Base-by-base conservation (phyloP, 2,888 invertebrate species). In the Eutolmus rufibarbis region DNA sequence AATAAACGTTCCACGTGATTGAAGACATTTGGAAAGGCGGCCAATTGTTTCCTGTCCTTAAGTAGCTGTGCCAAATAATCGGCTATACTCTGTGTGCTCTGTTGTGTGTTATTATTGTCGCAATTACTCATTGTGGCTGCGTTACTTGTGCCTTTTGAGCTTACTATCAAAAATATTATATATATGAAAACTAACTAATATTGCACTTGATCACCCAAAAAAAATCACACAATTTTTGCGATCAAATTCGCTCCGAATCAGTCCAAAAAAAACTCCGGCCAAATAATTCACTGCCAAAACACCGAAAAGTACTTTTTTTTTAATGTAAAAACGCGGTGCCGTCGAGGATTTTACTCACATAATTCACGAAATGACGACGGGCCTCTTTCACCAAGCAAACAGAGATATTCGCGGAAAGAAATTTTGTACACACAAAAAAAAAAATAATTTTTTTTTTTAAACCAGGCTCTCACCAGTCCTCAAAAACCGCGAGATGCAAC, bases 41-140 rank as follows among this genome's bases (percentile, higher is more conserved):
- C 98, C 93, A 99, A 95, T 95, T 99, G 99, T 95, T 99, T 99
- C 95, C 99, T 98, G 96, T 99, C 99, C 96, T 99, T 99, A 93
- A 99, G 96, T 94, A 99, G 96, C 95, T 99, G 99, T 93, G 99
- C 98, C 95, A 99, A 95, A 95, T 99, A 99, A 95, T 99, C 99
- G 94, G 99, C 98, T 95, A 98, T 97, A 95, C 97, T 98, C 94
- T 98, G 97, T 94, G 97, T 97, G 93, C 96, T 97, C 91, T 95
- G 95, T 57, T 86, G 89, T 78, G 90, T 90, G 90, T 90, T 91
- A 90, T 92, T 92, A 90, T 91, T 92, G 90, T 93, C 93, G 91
- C 92, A 92, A 89, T 91, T 91, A 92, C 92, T 93, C 92, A 93
- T 93, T 90, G 90, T 91, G 90, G 88, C 88, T 86, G 19, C 43